Evolutionary conservation across 2,113 vertebrate genomes (phyloP).

Genomic region (Alectura lathami): DNA sequence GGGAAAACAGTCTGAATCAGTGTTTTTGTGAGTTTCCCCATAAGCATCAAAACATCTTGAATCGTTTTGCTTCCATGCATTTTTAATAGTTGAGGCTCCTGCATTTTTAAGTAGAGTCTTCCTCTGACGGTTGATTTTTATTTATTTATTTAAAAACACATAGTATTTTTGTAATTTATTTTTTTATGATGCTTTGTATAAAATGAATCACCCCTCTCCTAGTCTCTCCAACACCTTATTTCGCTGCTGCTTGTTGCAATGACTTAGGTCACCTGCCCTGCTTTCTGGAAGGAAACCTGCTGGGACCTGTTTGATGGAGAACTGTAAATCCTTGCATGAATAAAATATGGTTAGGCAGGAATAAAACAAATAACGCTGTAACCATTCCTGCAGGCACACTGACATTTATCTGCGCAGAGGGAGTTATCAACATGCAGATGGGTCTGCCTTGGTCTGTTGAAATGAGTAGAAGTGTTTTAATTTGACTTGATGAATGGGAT

Average conservation of each 20-base stretch:
- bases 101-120: conserved; percentile 19
- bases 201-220: neutral
- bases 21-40: neutral
- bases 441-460: neutral
- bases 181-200: neutral
- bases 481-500: neutral
- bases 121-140: neutral
- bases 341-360: neutral
- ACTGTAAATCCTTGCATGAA: neutral
- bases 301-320: neutral
- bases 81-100: conserved; percentile 32
- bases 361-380: neutral
- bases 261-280: neutral
- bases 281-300: neutral
- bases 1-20: neutral
- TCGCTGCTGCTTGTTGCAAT: neutral
- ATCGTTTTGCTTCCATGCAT: conserved; percentile 22
- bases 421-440: neutral
- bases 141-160: neutral
- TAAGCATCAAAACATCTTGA: neutral
- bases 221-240: neutral
- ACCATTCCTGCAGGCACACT: neutral
- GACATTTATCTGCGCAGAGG: neutral
- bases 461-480: neutral
- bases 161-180: neutral